Conservation (phyloP, 2,797 vertebrate genomes). For the Melanotaenia parkinsoni region DNA sequence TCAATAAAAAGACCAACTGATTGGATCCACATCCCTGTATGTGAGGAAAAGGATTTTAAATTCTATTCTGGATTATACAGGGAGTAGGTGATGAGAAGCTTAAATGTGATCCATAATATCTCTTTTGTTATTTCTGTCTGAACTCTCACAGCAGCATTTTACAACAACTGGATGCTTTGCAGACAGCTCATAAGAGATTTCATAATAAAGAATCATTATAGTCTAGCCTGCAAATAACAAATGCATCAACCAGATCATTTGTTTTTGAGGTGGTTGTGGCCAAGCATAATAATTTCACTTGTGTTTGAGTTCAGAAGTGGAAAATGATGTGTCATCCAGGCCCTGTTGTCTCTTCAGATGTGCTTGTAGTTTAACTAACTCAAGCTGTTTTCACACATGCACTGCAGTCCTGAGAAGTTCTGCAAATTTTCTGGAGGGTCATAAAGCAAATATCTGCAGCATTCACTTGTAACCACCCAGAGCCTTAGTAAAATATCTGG, state of each 20-base stretch:
- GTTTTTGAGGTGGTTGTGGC: neutral
- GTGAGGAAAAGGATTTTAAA: neutral
- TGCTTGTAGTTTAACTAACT: neutral
- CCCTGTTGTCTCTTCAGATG: neutral
- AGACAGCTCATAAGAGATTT: neutral
- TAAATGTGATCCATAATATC: neutral
- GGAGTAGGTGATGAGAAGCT: neutral
- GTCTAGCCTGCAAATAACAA: neutral
- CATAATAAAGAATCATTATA: neutral
- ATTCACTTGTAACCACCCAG: too few relatives aligned
- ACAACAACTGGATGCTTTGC: neutral
- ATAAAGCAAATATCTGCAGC: too few relatives aligned
- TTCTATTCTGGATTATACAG: neutral
- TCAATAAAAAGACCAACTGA: constrained; percentile 35
- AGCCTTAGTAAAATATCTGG: too few relatives aligned
- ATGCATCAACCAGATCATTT: neutral
- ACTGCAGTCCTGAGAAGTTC: neutral
- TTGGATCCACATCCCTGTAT: constrained; percentile 24
- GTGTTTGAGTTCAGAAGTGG: neutral
- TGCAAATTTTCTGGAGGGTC: too few relatives aligned
- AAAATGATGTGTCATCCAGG: neutral
- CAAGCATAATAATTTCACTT: neutral
- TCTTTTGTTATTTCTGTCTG: neutral
- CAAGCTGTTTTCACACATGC: too few relatives aligned
- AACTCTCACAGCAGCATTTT: neutral